These are phyloP conservation scores for Gambusia affinis DNA, from an alignment of 2,113 vertebrate genomes.

Conservation along the genomic window DNA sequence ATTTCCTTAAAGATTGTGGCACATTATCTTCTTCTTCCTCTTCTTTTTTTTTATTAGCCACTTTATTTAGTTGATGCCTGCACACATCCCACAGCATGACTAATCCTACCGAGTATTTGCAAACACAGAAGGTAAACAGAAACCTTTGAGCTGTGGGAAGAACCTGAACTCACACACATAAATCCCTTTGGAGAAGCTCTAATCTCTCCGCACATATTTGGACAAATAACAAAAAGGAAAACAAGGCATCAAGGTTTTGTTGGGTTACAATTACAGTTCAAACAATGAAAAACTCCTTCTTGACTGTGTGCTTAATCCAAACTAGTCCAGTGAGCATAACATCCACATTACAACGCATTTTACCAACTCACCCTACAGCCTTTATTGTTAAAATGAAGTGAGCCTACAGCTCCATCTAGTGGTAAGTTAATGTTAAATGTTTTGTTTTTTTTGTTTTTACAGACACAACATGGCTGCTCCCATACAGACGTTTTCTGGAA, in stretches of 20 bases:
- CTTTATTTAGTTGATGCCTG: neutral
- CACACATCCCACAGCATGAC: neutral
- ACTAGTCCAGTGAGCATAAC: neutral
- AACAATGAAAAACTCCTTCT: neutral
- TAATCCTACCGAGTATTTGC: constrained; percentile 25
- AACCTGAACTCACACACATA: constrained; percentile 18
- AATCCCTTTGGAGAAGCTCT: constrained; percentile 12
- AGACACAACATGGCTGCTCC: constrained; percentile 64
- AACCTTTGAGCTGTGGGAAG: neutral
- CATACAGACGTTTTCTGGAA: neutral
- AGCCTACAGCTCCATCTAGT: constrained; percentile 45
- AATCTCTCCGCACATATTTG: neutral
- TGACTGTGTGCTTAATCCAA: neutral
- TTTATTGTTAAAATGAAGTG: neutral
- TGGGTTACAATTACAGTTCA: constrained; percentile 5
- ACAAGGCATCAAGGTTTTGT: neutral
- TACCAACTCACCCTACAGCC: neutral
- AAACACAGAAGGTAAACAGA: neutral
- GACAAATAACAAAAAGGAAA: constrained; percentile 4
- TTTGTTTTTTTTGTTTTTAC: neutral
- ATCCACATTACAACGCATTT: neutral
- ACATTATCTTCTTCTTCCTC: neutral
- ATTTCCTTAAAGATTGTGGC: neutral
- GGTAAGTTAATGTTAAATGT: neutral
- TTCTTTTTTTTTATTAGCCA: neutral